Base-by-base conservation (phyloP, 2,888 invertebrate species). In the Parelbella ahira region DNA sequence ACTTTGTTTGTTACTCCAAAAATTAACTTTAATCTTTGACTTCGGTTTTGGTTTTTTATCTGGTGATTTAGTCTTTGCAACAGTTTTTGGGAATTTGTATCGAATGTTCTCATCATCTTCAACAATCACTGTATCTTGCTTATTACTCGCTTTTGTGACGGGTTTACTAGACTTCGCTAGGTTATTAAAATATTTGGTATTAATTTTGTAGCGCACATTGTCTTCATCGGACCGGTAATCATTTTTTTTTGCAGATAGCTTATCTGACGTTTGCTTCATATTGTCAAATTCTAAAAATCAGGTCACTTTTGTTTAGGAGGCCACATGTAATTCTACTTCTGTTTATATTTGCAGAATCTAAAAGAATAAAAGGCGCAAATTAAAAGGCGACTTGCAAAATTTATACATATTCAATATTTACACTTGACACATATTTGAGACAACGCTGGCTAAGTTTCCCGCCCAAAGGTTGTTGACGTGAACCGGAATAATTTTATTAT, bases 1-100 rank as follows among this genome's bases (percentile, higher is more conserved):
- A 21, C 60, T 56, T 46, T 60, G 66, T 48, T 82, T 84, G 48
- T 66, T 78, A 47, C 86, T 86, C 87, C 87, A 87, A 50, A 87
- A 87, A 49, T 87, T 87, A 0, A 87, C 83, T 64, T 87, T 87
- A 3, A 86, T 81, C 61, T 77, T 84, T 7, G 70, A 65, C 59
- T 78, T 83, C 4, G 69, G 57, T 58, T 84, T 84, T 8, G 68
- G 55, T 53, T 80, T 82, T 6, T 59, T 60, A 25, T 77, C 56
- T n/a, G 43, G 59, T 28, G 52, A 36, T 58, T 76, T 81, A 19
- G 64, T 37, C 54, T 68, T 75, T 7, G 56, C 46, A 23, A 68
- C 41, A 24, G 64, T 58, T 43, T 72, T 58, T 7, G 84, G 75
- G 41, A 87, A 76, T 58, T 75, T 87, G 37, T 87, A 87, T 2